These are phyloP conservation scores for Scolopax mira DNA, from an alignment of 2,113 vertebrate species.

Conservation along the genomic window DNA sequence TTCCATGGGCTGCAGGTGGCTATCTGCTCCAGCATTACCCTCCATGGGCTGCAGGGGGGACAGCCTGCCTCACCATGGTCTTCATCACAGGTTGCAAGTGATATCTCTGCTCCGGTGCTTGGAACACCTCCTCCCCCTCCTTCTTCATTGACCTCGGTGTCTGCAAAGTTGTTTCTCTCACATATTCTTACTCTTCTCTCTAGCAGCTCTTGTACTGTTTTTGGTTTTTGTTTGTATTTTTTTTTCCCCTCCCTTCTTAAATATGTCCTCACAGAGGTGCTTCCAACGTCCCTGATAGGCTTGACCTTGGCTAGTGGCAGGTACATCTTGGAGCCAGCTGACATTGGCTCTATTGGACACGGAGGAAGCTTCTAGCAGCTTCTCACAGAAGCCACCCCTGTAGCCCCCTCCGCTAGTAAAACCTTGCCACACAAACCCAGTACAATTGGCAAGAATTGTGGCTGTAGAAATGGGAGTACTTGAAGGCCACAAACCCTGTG, in stretches of 20 bases:
- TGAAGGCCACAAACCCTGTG: not conserved
- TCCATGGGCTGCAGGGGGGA: not conserved
- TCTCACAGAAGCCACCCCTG: not conserved
- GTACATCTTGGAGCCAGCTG: rapidly evolving
- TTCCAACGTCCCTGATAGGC: rapidly evolving
- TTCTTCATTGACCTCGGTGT: not conserved
- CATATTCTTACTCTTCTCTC: not conserved
- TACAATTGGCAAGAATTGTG: not conserved
- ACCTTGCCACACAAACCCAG: not conserved
- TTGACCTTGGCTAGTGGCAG: rapidly evolving
- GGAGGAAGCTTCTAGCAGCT: not conserved
- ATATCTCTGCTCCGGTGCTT: rapidly evolving
- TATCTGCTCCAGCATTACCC: not conserved
- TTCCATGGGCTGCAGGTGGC: not conserved
- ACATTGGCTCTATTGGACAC: rapidly evolving
- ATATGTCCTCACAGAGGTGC: not conserved
- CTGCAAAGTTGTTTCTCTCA: not conserved
- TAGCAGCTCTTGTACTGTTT: not conserved
- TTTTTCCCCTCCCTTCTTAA: not conserved
- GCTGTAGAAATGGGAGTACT: not conserved
- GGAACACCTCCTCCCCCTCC: not conserved
- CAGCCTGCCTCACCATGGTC: not conserved
- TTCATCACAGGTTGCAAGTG: not conserved
- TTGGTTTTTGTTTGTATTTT: too few relatives aligned
- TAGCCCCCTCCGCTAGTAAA: not conserved